Conservation (phyloP, 2,113 vertebrate genomes). For the Dromiciops gliroides region DNA sequence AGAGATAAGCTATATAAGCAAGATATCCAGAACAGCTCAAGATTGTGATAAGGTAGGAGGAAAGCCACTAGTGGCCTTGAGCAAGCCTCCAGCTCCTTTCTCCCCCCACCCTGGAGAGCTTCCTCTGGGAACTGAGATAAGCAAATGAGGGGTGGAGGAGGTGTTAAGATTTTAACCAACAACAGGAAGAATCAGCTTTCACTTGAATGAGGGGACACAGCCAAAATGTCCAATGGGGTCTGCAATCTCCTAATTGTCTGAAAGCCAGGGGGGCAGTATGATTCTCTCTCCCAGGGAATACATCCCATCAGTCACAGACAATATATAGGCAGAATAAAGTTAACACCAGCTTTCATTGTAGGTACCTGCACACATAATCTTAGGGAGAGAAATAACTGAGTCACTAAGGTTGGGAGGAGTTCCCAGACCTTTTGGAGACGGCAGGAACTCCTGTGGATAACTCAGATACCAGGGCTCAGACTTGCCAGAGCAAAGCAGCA, state of each 20-base stretch:
- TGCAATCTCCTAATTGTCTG: not conserved
- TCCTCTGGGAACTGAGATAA: not conserved
- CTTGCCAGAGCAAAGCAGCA: not conserved
- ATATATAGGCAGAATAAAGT: not conserved
- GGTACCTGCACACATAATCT: not conserved
- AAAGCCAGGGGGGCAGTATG: not conserved
- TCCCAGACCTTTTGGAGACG: not conserved
- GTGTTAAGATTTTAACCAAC: not conserved
- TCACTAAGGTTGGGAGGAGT: not conserved
- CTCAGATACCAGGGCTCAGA: not conserved
- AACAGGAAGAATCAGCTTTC: not conserved
- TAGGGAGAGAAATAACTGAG: not conserved
- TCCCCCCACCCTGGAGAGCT: too few relatives aligned
- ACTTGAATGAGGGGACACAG: not conserved
- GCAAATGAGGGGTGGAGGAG: not conserved
- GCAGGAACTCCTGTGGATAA: not conserved
- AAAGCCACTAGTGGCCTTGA: not conserved
- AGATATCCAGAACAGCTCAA: not conserved
- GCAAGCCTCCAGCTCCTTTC: not conserved
- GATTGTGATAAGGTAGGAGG: not conserved
- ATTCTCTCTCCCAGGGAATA: not conserved
- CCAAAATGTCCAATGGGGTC: not conserved
- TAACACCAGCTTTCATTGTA: not conserved
- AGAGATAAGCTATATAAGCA: not conserved
- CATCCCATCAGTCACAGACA: not conserved